Evolutionary conservation across 30 jellyfish, hydroid and myxozoan genomes (phyloP), one percentile per base, ranked within the genome.

Genomic region (Pseudorhiza aurosa): DNA sequence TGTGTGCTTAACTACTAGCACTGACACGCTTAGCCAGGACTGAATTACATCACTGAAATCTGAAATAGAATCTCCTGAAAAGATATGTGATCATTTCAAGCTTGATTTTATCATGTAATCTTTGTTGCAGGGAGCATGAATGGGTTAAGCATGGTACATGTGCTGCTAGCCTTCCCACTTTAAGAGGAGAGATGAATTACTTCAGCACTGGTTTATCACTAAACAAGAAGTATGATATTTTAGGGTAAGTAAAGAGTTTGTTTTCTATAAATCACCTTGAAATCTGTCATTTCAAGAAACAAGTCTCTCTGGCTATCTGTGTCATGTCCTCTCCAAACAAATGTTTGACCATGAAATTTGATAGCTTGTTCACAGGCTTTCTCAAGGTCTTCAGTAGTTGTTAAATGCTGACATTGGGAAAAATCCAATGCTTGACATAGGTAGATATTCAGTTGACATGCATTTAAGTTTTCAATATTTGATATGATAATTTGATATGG

Each of bases 141-240:
- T 93, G 95, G 92, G 93, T 58, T 24, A 93, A 93, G 40, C 99
- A 93, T 76, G 99, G 99, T 12, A 93, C 99, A 21, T 93, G 99
- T 68, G 97, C 99, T 27, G 96, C 96, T 12, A 93, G 97, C 67
- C 67, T 81, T 17, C 71, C 33, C 1, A 85, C 97, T 21, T 72
- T 93, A 40, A 72, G 91, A 47, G 88, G 90, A 17, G 99, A 93
- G 44, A 68, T 80, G 76, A 95, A 93, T 14, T 93, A 80, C 47
- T 93, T 93, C 64, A 58, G 86, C 44, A 65, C 72, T 19, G 96
- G 96, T 4, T 65, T 93, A 85, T 85, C 76, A 17, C 42, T 93
- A 15, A 67, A 77, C 62, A 60, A 67, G 43, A 81, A 93, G 46
- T 75, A 74, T 56, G 95, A 93, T 43, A 27, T 93, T 0, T 28